A percentile compares a stretch with the other conserved stretches of the same genome.
These are phyloP conservation scores for Drosophila grimshawi DNA, from an alignment of 1,140 invertebrate genomes.

Conservation along the genomic window DNA sequence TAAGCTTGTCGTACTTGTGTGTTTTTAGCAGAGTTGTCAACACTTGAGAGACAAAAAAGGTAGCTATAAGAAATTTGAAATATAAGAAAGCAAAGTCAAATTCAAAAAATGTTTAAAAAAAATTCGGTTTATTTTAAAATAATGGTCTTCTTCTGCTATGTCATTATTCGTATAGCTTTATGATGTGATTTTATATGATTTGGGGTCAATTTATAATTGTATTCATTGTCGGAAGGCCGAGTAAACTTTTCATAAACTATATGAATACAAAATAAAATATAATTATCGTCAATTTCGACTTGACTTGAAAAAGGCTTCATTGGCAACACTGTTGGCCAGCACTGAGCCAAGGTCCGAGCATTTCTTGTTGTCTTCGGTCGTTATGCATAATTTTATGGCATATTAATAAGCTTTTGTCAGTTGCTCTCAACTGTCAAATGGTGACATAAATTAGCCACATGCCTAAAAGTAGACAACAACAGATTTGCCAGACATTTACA, in stretches of 20 bases:
- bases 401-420: conserved; percentile 51
- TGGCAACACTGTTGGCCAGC: not conserved
- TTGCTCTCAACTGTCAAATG: conserved; percentile 40
- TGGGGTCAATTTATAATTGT: too few species aligned
- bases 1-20: conserved; percentile 46
- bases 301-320: not conserved
- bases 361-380: conserved; percentile 17
- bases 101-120: not conserved
- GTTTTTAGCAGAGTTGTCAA: conserved; percentile 3
- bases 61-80: not conserved
- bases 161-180: too few species aligned
- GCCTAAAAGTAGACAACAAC: conserved; percentile 62
- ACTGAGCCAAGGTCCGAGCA: conserved; percentile 17
- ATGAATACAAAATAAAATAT: not conserved
- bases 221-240: too few species aligned
- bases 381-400: conserved; percentile 35
- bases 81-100: not conserved
- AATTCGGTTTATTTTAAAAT: too few species aligned
- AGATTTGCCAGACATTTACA: conserved; percentile 43
- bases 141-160: too few species aligned
- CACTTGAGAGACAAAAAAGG: not conserved
- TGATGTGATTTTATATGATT: too few species aligned
- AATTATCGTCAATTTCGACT: not conserved
- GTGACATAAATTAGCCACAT: conserved; percentile 39
- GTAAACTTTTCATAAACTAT: too few species aligned